Percentiles rank a stretch among this genome's conserved stretches.
Evolutionary conservation across 2,888 invertebrate genomes (phyloP).

Genomic region (Sthenelais limicola): DNA sequence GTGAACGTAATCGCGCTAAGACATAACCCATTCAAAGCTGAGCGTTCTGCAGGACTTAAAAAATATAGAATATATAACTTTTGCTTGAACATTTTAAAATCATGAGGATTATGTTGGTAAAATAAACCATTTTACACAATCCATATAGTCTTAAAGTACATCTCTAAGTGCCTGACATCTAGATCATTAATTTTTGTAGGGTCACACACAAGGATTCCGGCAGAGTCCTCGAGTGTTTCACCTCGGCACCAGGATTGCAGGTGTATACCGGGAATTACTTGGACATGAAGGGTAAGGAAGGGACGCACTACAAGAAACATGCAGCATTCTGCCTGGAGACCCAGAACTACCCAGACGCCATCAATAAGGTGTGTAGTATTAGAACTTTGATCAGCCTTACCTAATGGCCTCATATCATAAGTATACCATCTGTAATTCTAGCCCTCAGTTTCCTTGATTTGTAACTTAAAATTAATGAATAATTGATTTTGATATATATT

Average conservation of each 20-base stretch:
- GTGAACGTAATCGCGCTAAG: too few species aligned
- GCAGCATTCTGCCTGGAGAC: constrained; percentile 91
- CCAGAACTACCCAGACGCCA: constrained; percentile 92
- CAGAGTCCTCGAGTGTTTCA: constrained; percentile 83
- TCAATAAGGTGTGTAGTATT: constrained; percentile 76
- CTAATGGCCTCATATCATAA: background rate
- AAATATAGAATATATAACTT: too few species aligned
- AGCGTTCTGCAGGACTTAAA: too few species aligned
- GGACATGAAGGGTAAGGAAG: constrained; percentile 80
- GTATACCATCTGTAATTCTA: background rate
- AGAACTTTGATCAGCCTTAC: background rate
- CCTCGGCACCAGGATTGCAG: constrained; percentile 92
- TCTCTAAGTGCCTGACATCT: too few species aligned
- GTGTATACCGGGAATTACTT: constrained; percentile 86
- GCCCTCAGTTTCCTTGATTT: too few species aligned
- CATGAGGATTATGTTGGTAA: too few species aligned
- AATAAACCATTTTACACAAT: too few species aligned
- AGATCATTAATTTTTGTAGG: constrained; percentile 55
- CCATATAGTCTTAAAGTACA: too few species aligned
- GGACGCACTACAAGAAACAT: constrained; percentile 81
- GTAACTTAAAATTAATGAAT: too few species aligned
- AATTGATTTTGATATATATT: too few species aligned
- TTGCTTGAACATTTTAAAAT: too few species aligned
- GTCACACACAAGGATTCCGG: constrained; percentile 74
- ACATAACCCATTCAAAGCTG: too few species aligned